Evolutionary conservation across 2,113 vertebrate genomes (phyloP).

Genomic region (Perognathus longimembris): DNA sequence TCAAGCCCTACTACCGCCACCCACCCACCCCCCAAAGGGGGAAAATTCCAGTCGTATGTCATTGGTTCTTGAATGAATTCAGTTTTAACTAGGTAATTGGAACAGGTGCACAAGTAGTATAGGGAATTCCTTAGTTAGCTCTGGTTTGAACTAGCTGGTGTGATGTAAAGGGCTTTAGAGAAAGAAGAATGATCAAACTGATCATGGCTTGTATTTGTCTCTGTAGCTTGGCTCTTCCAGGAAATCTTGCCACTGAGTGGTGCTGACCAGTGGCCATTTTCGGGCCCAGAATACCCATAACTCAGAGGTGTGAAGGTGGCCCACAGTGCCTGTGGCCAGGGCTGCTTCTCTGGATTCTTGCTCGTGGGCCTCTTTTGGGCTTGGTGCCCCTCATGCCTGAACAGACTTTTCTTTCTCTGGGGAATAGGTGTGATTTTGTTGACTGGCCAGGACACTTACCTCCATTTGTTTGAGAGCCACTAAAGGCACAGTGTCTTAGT

Average conservation of each 20-base stretch:
- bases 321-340: too few relatives aligned
- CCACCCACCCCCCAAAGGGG: too few relatives aligned
- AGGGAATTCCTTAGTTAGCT: background rate
- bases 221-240: background rate
- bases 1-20: too few relatives aligned
- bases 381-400: background rate
- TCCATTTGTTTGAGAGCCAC: background rate
- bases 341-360: too few relatives aligned
- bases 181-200: background rate
- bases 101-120: fast-evolving
- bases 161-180: background rate
- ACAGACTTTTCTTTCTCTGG: background rate
- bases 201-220: background rate
- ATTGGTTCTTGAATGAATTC: background rate
- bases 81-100: too few relatives aligned
- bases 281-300: too few relatives aligned
- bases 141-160: background rate
- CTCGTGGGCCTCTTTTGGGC: too few relatives aligned
- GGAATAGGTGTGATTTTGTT: background rate
- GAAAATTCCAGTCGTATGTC: background rate
- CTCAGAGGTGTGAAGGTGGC: background rate
- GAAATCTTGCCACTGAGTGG: background rate
- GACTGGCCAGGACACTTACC: too few relatives aligned
- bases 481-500: background rate
- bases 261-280: background rate